These are phyloP conservation scores for Exephanes ischioxanthus DNA, from an alignment of 2,888 invertebrate genomes.

Conservation along the genomic window DNA sequence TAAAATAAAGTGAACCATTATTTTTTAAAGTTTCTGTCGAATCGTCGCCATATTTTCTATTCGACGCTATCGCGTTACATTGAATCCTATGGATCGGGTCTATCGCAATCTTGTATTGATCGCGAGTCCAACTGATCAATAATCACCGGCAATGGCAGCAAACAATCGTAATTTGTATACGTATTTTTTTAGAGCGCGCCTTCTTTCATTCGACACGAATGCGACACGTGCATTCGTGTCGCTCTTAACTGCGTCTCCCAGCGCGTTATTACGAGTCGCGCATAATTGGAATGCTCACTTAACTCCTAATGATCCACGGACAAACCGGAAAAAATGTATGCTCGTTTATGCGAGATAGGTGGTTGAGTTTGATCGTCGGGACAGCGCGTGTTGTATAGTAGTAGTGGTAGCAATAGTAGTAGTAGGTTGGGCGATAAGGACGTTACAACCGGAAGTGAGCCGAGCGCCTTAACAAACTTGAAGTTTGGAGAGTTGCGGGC, in stretches of 20 bases:
- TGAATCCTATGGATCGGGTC: not conserved
- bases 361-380: not conserved
- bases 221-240: not conserved
- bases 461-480: conserved; percentile 47
- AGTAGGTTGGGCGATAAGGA: conserved; percentile 44
- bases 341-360: not conserved
- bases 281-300: too few relatives aligned
- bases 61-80: too few relatives aligned
- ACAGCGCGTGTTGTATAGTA: not conserved
- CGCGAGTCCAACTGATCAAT: not conserved
- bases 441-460: conserved; percentile 46
- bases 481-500: conserved; percentile 47
- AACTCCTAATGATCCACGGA: not conserved
- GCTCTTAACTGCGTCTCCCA: not conserved
- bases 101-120: not conserved
- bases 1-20: not conserved
- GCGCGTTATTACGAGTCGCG: not conserved
- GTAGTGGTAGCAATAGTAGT: not conserved
- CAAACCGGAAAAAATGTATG: not conserved
- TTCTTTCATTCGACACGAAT: not conserved
- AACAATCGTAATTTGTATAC: not conserved
- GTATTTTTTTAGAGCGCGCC: not conserved
- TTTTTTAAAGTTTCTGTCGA: not conserved
- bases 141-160: not conserved
- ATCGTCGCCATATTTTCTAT: too few relatives aligned